Evolutionary conservation across 2,113 vertebrate species (phyloP).

Genomic region (Antidorcas marsupialis): DNA sequence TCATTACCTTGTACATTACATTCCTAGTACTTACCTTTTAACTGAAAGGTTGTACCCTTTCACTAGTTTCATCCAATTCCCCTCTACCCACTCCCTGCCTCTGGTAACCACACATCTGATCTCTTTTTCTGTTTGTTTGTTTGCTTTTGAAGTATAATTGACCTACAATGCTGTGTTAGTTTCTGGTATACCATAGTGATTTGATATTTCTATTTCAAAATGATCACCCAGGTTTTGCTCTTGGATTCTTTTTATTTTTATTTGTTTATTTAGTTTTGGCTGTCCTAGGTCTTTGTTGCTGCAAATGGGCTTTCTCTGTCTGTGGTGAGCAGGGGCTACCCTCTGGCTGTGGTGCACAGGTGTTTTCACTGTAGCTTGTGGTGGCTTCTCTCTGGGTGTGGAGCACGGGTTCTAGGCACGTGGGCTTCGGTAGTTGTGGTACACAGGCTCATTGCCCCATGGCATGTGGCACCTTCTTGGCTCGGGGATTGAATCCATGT

Average conservation of each 20-base stretch:
- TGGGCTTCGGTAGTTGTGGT: no score
- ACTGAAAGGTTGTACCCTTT: not conserved
- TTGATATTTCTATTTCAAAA: not conserved
- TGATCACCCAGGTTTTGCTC: not conserved
- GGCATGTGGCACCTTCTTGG: not conserved
- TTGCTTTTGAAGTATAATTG: not conserved
- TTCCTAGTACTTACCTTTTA: not conserved
- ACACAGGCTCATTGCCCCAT: not conserved
- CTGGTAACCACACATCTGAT: not conserved
- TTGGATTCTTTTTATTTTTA: not conserved
- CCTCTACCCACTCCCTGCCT: not conserved
- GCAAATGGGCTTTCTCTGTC: not conserved
- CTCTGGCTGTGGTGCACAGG: not conserved
- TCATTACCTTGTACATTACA: not conserved
- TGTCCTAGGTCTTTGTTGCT: not conserved
- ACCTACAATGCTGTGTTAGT: not conserved
- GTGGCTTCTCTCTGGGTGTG: no score
- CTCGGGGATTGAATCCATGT: not conserved
- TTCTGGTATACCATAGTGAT: not conserved
- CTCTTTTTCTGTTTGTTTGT: not conserved
- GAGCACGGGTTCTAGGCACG: not conserved
- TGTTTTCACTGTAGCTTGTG: not conserved
- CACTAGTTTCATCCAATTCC: not conserved
- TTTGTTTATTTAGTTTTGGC: not conserved
- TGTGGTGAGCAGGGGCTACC: not conserved